Percentiles rank a stretch among this genome's conserved stretches.
phyloP scores from a whole-genome alignment of 2,888 invertebrate genomes.

The Notodonta ziczac region DNA sequence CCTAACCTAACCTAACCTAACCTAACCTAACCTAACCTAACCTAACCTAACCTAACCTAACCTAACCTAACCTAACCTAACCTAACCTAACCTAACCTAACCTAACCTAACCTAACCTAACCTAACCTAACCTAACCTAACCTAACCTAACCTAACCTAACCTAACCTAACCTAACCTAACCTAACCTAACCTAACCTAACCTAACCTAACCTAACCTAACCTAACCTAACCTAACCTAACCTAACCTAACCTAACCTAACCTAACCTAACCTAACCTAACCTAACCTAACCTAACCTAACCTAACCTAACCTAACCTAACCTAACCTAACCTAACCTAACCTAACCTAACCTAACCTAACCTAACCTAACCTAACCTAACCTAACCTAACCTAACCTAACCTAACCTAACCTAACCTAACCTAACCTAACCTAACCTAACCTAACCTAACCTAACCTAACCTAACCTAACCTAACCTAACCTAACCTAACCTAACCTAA shows the following conservation, averaged over 20 bases:
- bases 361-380: constrained; percentile 30
- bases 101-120: too few relatives aligned
- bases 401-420: constrained; percentile 31
- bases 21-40: too few relatives aligned
- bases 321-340: constrained; percentile 30
- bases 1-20: too few relatives aligned
- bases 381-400: constrained; percentile 25
- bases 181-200: constrained; percentile 28
- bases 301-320: constrained; percentile 30
- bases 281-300: constrained; percentile 29
- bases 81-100: too few relatives aligned
- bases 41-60: too few relatives aligned
- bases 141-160: too few relatives aligned
- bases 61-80: too few relatives aligned
- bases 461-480: constrained; percentile 26
- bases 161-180: constrained; percentile 28
- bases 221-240: constrained; percentile 26
- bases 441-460: constrained; percentile 21
- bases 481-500: constrained; percentile 18
- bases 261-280: constrained; percentile 27
- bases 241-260: constrained; percentile 27
- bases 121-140: too few relatives aligned
- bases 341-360: constrained; percentile 30
- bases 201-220: constrained; percentile 28
- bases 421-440: constrained; percentile 24